These are phyloP conservation scores for Semotilus atromaculatus DNA, from an alignment of 2,797 vertebrate species.

Conservation along the genomic window DNA sequence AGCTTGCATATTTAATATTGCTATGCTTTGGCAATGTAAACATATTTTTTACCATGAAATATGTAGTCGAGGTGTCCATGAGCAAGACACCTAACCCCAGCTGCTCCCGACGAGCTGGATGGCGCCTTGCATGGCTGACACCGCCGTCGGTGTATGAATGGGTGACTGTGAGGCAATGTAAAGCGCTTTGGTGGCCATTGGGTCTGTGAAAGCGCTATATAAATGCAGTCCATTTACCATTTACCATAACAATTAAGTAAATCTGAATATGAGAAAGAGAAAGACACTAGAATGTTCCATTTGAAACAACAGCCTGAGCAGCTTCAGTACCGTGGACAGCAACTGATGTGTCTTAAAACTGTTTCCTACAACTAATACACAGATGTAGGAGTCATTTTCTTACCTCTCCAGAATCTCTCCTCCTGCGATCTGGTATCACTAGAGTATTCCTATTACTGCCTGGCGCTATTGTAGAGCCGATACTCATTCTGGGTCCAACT, in stretches of 20 bases:
- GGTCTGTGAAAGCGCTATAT: too few species aligned
- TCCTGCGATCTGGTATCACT: conserved; percentile 46
- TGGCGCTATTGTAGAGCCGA: conserved; percentile 51
- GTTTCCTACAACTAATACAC: not conserved
- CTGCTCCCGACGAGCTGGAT: too few species aligned
- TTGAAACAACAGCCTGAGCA: not conserved
- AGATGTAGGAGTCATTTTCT: not conserved
- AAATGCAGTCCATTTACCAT: too few species aligned
- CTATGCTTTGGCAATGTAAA: not conserved
- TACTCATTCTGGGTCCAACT: conserved; percentile 59
- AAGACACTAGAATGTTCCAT: not conserved
- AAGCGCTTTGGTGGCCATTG: too few species aligned
- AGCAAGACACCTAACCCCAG: too few species aligned
- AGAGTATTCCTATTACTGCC: conserved; percentile 58
- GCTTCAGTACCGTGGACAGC: conserved; percentile 12
- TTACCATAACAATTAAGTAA: not conserved
- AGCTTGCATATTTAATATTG: not conserved
- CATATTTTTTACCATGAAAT: too few species aligned
- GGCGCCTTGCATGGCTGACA: too few species aligned
- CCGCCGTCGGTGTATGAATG: too few species aligned
- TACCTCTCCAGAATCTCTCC: conserved; percentile 11
- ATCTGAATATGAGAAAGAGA: not conserved
- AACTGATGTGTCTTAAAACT: fast-evolving
- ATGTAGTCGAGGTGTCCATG: too few species aligned
- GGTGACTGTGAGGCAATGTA: too few species aligned